Evolutionary conservation across 2,113 vertebrate genomes (phyloP).

Genomic region (Philantomba maxwellii): DNA sequence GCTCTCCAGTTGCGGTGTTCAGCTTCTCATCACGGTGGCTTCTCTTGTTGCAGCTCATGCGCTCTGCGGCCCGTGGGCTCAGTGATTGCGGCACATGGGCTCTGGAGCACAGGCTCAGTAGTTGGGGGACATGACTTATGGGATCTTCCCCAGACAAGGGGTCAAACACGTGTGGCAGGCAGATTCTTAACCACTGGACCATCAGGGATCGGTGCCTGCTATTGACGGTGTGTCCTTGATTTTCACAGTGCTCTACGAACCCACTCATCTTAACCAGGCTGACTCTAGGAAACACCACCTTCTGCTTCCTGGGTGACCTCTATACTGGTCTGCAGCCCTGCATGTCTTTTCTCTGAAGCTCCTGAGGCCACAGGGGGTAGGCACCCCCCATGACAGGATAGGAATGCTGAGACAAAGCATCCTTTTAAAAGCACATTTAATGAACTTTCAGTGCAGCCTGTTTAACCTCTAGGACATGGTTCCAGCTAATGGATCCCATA

Average conservation of each 20-base stretch:
- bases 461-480: background rate
- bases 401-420: background rate
- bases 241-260: background rate
- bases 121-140: background rate
- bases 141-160: background rate
- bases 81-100: rapidly evolving
- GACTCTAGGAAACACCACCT: background rate
- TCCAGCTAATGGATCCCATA: background rate
- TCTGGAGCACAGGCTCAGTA: background rate
- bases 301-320: background rate
- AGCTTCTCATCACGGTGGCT: rapidly evolving
- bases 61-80: background rate
- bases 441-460: background rate
- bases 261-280: too few species aligned
- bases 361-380: background rate
- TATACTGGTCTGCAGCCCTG: background rate
- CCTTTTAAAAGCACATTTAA: background rate
- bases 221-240: rapidly evolving
- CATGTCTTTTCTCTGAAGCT: background rate
- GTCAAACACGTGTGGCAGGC: rapidly evolving
- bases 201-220: background rate
- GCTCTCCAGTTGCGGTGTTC: background rate
- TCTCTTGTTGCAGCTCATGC: background rate
- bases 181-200: background rate
- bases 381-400: background rate